Base-by-base conservation (phyloP, 2,113 vertebrate species). In the Rissa tridactyla region DNA sequence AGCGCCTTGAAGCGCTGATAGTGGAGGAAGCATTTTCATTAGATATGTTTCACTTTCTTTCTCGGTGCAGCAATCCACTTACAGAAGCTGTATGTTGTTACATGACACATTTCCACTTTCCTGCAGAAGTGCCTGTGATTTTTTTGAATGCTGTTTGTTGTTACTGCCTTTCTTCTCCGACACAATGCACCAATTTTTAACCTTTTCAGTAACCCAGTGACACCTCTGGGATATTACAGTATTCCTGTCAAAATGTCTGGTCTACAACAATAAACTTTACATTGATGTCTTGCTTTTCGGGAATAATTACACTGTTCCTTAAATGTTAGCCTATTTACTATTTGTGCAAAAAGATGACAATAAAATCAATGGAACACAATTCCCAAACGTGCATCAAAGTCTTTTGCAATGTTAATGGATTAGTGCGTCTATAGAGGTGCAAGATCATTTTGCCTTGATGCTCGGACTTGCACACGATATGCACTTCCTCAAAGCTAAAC, bases 271-370 rank as follows among this genome's bases (percentile, higher is more conserved):
- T 97, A 98, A 98, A 98, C 97, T 98, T 98, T 97, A 97, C 96
- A 97, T 95, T 98, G 98, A 98, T 98, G 97, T 98, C 98, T 98
- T 98, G 98, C 97, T 98, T 98, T 98, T 98, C 86, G 47, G 96
- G 97, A 98, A 98, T 98, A 98, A 98, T 98, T 98, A 98, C 97
- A 96, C 90, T 62, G 88, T 94, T 97, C 95, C 97, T 98, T 97
- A 98, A 98, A 98, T 97, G 97, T 97, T 98, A 97, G 94, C 95
- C 95, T 98, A 95, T 98, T 98, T 98, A 98, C 97, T 97, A 97
- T 97, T 98, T 97, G 98, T 96, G 97, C 97, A 98, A 98, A 97
- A 97, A 96, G 96, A 98, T 97, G 98, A 98, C 97, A 98, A 98
- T 97, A 97, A 98, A 98, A 98, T 98, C 98, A 96, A 98, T 98